These are phyloP conservation scores for Remorina albescens DNA, from an alignment of 2,797 vertebrate species.

Conservation along the genomic window DNA sequence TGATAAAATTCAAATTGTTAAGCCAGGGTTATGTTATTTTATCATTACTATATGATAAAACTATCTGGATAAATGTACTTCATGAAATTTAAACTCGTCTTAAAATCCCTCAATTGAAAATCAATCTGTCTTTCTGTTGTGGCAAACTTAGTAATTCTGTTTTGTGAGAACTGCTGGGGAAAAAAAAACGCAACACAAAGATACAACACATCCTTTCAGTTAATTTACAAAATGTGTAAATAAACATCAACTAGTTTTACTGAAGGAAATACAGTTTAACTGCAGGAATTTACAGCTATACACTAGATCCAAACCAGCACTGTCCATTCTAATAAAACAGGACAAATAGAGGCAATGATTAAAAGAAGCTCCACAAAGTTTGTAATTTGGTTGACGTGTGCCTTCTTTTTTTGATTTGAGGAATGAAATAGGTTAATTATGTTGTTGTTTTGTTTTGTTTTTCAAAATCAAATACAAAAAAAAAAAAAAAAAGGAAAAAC, in stretches of 20 bases:
- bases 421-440: slow-evolving; percentile 8
- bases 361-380: not conserved
- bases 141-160: not conserved
- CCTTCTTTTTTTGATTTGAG: not conserved
- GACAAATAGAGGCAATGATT: not conserved
- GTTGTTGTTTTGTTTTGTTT: too few relatives aligned
- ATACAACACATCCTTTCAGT: not conserved
- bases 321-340: slow-evolving; percentile 8
- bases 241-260: slow-evolving; percentile 8
- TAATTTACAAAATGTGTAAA: slow-evolving; percentile 2
- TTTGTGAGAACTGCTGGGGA: not conserved
- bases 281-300: slow-evolving; percentile 33
- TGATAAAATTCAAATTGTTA: not conserved
- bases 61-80: not conserved
- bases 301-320: slow-evolving; percentile 24
- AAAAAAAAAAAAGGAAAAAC: not conserved
- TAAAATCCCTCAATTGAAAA: too few relatives aligned
- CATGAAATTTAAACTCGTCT: slow-evolving; percentile 2
- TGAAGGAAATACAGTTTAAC: slow-evolving; percentile 18
- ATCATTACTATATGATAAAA: not conserved
- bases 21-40: not conserved
- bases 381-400: not conserved
- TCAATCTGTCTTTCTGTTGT: too few relatives aligned
- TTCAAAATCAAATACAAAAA: too few relatives aligned
- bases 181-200: not conserved